Conservation (phyloP, 2,797 vertebrate genomes). For the Agapornis canus region DNA sequence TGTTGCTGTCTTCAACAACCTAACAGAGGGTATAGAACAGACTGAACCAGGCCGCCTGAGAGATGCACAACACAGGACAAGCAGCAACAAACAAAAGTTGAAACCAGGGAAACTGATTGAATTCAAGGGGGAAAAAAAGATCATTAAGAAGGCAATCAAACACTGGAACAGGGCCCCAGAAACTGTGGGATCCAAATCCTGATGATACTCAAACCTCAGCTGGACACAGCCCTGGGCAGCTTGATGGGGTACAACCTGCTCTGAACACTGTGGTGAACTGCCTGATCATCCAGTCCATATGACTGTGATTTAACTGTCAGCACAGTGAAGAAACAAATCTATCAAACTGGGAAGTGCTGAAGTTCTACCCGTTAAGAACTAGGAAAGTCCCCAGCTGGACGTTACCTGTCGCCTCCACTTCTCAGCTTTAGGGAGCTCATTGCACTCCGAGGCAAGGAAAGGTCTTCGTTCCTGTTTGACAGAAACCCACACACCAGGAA, state of each 20-base stretch:
- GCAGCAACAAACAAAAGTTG: neutral
- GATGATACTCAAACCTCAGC: neutral
- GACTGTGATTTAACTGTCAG: neutral
- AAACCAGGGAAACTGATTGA: neutral
- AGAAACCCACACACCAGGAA: neutral
- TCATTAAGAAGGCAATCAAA: neutral
- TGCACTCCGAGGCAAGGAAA: slow-evolving; percentile 93
- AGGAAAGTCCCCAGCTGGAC: neutral
- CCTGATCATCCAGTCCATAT: neutral
- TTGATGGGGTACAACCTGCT: neutral
- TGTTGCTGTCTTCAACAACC: neutral
- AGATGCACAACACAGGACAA: accelerated
- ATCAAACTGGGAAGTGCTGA: accelerated
- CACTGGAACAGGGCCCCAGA: neutral
- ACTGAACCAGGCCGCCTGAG: neutral
- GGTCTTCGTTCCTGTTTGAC: slow-evolving; percentile 88
- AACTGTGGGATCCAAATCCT: neutral
- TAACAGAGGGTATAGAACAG: accelerated
- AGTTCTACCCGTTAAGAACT: neutral
- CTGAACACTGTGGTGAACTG: neutral
- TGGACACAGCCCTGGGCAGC: neutral
- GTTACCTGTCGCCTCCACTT: slow-evolving; percentile 94
- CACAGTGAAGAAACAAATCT: neutral
- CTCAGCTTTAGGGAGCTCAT: slow-evolving; percentile 93
- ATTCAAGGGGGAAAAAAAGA: neutral